Evolutionary conservation across 1,140 invertebrate species (phyloP), one percentile per base, ranked within the genome.

Genomic region (Drosophila ambigua): DNA sequence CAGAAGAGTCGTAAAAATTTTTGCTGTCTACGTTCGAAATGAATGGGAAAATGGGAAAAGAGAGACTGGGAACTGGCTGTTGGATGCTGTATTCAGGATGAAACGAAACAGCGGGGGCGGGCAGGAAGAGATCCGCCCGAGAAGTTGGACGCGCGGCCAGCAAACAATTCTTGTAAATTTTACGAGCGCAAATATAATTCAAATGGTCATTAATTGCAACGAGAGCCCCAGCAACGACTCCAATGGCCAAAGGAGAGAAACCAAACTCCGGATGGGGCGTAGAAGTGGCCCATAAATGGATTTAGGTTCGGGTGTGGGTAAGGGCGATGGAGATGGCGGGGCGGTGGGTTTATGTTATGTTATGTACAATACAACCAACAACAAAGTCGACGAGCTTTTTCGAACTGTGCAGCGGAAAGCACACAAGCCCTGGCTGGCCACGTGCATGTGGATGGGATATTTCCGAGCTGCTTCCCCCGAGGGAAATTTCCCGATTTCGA

Each of bases 131-230:
- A 39, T 39, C 11, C 4, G 11, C 4, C 13, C 11, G 35, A 5
- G 35, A 39, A 5, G 35, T 39, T 39, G 35, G 11, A 13, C 35
- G 68, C 63, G 68, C 63, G 73, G 66, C 66, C 76, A 72, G 77
- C 77, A 75, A 80, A 77, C 79, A 77, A 85, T 90, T 90, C 79
- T 90, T 90, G 87, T 90, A 90, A 90, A 90, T 79, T 90, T 90
- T 90, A 90, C 82, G 87, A 90, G 88, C 87, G 67, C 87, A 90
- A 90, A 90, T 90, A 90, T 90, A 90, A 90, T 90, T 90, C 87
- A 90, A 90, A 90, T 84, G 87, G 79, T 67, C 87, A 90, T 90
- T 90, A 90, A 90, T 90, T 87, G 83, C 82, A 90, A 87, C 72
- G 87, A 90, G 35, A 39, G 35, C 35, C 35, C 35, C 73, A 71